Evolutionary conservation across 2,888 invertebrate species (phyloP).

Genomic region (Pterobdella sp.): DNA sequence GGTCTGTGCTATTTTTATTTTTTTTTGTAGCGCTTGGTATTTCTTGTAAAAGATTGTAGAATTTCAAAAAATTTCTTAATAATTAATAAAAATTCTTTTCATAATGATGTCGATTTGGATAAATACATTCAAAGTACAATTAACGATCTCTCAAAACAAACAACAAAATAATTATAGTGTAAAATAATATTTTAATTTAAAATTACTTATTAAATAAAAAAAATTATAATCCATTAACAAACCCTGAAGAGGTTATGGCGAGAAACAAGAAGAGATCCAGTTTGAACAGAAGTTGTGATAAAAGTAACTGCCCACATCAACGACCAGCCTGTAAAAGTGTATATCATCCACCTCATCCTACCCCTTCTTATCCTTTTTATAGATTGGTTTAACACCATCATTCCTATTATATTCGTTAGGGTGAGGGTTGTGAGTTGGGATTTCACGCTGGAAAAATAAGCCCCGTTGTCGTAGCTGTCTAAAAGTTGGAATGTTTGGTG

Average conservation of each 20-base stretch:
- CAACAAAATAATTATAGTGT: no score
- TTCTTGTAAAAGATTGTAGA: no score
- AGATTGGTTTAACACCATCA: slow-evolving; percentile 6
- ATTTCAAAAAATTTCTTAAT: no score
- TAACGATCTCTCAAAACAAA: no score
- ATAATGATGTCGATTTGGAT: no score
- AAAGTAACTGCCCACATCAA: not conserved
- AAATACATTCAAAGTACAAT: no score
- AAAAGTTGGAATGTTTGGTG: not conserved
- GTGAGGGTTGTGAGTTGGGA: not conserved
- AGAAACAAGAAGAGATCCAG: not conserved
- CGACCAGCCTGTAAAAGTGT: slow-evolving; percentile 10
- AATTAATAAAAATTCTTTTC: no score
- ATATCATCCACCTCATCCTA: slow-evolving; percentile 28
- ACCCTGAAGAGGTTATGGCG: slow-evolving; percentile 5
- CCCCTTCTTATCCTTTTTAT: slow-evolving; percentile 19
- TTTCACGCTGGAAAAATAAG: not conserved
- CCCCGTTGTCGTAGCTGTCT: slow-evolving; percentile 20
- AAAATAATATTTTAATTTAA: no score
- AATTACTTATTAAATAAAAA: no score
- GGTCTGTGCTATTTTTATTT: slow-evolving; percentile 16
- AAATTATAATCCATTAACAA: not conserved
- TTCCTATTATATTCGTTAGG: slow-evolving; percentile 11
- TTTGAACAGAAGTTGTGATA: not conserved
- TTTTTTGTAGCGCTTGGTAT: slow-evolving; percentile 23